Percentiles rank a stretch among this genome's conserved stretches.
phyloP scores from a whole-genome alignment of 2,113 vertebrate genomes.

The Eurypyga helias region DNA sequence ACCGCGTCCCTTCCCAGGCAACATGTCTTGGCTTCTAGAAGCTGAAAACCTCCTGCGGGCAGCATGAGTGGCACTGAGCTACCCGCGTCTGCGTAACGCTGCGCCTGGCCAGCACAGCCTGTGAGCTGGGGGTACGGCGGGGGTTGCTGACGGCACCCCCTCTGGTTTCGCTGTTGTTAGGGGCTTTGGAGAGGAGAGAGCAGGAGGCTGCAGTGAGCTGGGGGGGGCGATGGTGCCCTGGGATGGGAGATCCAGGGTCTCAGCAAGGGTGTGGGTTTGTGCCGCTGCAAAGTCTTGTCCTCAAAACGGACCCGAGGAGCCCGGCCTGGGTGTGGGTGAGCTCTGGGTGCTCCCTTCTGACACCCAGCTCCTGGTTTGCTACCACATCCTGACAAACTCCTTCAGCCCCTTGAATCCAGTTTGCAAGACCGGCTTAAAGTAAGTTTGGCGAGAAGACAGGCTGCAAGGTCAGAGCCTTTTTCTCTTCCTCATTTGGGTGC shows the following conservation, averaged over 20 bases:
- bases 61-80: too few species aligned
- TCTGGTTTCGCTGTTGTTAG: rapidly evolving
- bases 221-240: too few species aligned
- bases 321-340: not conserved
- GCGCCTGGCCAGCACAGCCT: not conserved
- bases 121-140: not conserved
- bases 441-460: rapidly evolving
- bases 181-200: not conserved
- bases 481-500: rapidly evolving
- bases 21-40: not conserved
- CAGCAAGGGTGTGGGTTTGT: not conserved
- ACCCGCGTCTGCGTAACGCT: too few species aligned
- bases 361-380: not conserved
- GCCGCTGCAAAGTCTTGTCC: not conserved
- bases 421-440: not conserved
- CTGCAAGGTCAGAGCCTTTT: not conserved
- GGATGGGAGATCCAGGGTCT: too few species aligned
- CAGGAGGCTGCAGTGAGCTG: too few species aligned
- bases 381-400: rapidly evolving
- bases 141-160: not conserved
- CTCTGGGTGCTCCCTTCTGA: not conserved
- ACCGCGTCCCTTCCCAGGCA: not conserved
- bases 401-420: not conserved
- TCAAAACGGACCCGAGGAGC: not conserved
- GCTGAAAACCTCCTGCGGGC: not conserved